A percentile compares a stretch with the other conserved stretches of the same genome.
These are phyloP conservation scores for Lepus townsendii DNA, from an alignment of 2,797 vertebrate species.

Conservation along the genomic window DNA sequence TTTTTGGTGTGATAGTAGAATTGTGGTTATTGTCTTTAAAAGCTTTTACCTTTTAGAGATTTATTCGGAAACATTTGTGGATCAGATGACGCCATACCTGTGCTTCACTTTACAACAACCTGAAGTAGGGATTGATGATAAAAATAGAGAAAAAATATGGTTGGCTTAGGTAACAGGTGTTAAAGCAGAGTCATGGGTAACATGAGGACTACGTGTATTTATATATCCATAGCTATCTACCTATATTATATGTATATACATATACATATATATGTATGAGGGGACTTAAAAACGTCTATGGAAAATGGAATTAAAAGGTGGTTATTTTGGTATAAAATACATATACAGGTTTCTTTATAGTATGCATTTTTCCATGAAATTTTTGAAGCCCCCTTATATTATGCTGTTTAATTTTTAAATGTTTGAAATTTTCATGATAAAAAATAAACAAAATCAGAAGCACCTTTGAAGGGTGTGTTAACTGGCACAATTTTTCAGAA, in stretches of 20 bases:
- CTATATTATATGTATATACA: too few relatives aligned
- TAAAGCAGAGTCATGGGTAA: not conserved
- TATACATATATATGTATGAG: too few relatives aligned
- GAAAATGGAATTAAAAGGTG: too few relatives aligned
- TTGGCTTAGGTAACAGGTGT: not conserved
- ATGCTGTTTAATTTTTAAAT: slow-evolving; percentile 5
- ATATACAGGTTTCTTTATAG: too few relatives aligned
- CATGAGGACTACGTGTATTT: too few relatives aligned
- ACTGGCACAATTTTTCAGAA: not conserved
- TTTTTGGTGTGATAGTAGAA: slow-evolving; percentile 8
- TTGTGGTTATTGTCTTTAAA: not conserved
- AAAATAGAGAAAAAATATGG: not conserved
- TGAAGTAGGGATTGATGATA: not conserved
- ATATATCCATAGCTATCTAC: too few relatives aligned
- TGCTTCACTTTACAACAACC: not conserved
- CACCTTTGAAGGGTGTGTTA: not conserved
- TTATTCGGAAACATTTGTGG: not conserved
- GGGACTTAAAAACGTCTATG: too few relatives aligned
- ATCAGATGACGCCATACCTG: not conserved
- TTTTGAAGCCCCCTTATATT: not conserved
- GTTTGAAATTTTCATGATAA: not conserved
- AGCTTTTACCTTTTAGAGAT: not conserved
- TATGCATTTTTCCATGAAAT: too few relatives aligned
- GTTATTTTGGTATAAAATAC: too few relatives aligned
- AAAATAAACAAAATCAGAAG: slow-evolving; percentile 12